A percentile compares a stretch with the other conserved stretches of the same genome.
These are phyloP conservation scores for Epiblema foenella DNA, from an alignment of 2,888 invertebrate genomes.

Conservation along the genomic window DNA sequence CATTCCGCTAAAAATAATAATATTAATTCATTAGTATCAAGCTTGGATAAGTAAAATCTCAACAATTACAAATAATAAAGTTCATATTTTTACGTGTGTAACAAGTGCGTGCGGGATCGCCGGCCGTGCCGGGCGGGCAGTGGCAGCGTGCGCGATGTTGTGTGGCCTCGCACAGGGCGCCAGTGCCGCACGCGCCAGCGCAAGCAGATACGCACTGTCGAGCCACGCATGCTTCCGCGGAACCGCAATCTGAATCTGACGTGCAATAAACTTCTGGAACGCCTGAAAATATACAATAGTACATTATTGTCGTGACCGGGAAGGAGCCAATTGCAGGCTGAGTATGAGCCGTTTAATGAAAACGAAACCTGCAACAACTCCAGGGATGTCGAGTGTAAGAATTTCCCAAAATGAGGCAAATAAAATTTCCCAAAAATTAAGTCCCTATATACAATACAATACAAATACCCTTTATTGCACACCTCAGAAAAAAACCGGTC, in stretches of 20 bases:
- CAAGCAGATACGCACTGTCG: slow-evolving; percentile 93
- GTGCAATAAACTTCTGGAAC: slow-evolving; percentile 87
- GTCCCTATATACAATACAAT: too few species aligned
- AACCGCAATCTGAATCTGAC: slow-evolving; percentile 90
- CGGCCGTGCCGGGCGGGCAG: slow-evolving; percentile 94
- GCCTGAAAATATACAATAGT: slow-evolving; percentile 59
- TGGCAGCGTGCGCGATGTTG: slow-evolving; percentile 93
- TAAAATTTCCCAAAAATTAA: too few species aligned
- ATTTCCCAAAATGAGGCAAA: too few species aligned
- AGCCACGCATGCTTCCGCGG: slow-evolving; percentile 91
- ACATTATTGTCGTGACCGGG: too few species aligned
- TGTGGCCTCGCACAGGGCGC: slow-evolving; percentile 91
- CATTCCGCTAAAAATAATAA: slow-evolving; percentile 89
- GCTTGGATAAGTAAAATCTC: not conserved
- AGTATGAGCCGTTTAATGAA: too few species aligned
- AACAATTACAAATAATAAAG: not conserved
- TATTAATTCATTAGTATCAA: not conserved
- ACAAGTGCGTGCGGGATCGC: slow-evolving; percentile 93
- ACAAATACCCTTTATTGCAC: too few species aligned
- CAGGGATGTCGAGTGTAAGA: too few species aligned
- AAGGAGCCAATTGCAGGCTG: too few species aligned
- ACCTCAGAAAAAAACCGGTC: too few species aligned
- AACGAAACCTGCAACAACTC: too few species aligned
- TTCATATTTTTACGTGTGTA: slow-evolving; percentile 89
- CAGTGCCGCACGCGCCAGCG: slow-evolving; percentile 91